phyloP scores from a whole-genome alignment of 1,140 invertebrate species.

The Zaprionus lachaisei region DNA sequence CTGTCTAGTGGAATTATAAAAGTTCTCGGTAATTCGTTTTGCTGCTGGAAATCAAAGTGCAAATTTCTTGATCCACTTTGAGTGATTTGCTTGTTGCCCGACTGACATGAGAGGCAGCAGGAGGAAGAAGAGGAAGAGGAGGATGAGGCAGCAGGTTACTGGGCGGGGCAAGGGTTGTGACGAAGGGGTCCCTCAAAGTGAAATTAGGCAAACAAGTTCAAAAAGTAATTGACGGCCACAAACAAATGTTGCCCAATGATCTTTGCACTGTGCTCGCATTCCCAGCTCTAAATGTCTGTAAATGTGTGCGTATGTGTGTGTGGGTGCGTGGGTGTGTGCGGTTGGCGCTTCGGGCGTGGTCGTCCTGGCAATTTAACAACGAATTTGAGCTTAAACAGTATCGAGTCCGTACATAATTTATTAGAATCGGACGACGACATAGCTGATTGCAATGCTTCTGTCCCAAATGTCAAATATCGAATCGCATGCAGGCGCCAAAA shows the following conservation, averaged over 20 bases:
- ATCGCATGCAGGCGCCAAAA: conserved; percentile 30
- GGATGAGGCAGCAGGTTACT: neutral
- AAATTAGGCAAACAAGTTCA: conserved; percentile 28
- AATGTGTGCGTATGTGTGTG: conserved; percentile 1
- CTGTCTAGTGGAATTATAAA: conserved; percentile 12
- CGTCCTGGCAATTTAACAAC: conserved; percentile 13
- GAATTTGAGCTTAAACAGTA: neutral
- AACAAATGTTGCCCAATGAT: conserved; percentile 21
- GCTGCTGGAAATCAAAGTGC: conserved; percentile 57
- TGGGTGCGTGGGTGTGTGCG: neutral
- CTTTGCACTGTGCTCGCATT: conserved; percentile 7
- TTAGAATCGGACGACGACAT: neutral
- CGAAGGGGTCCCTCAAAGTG: neutral
- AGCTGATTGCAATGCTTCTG: neutral
- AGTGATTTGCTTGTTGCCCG: conserved; percentile 61
- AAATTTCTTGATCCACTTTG: conserved; percentile 57
- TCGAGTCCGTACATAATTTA: conserved; percentile 4
- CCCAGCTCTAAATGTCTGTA: neutral
- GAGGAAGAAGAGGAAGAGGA: neutral
- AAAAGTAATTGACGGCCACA: conserved; percentile 27
- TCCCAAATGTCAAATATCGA: neutral
- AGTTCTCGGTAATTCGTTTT: conserved; percentile 55
- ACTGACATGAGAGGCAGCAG: conserved; percentile 39
- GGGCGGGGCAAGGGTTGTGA: neutral
- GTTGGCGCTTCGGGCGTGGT: conserved; percentile 8